Evolutionary conservation across 2,113 vertebrate species (phyloP), one percentile per base, ranked within the genome.

Genomic region (Ariopsis seemanni): DNA sequence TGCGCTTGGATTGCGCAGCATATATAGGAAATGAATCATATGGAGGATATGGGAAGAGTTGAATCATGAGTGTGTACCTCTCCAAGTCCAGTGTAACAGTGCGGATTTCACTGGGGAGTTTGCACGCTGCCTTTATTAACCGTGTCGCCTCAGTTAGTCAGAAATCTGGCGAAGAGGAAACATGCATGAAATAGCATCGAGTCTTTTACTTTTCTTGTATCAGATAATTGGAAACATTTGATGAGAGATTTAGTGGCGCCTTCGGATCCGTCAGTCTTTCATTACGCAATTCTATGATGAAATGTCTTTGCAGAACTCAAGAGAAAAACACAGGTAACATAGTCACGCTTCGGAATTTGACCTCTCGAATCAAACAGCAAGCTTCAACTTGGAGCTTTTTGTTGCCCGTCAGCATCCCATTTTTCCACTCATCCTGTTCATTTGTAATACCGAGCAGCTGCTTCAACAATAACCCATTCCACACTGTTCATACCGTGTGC

Each of bases 361-460:
- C 62, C n/a, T 57, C 42, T 30, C 27, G 17, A 53, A 20, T 86
- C 55, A 18, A 53, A 14, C 53, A 22, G 60, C 22, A 12, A 9
- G n/a, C 60, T 69, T 72, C 52, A 48, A 67, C 71, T 14, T 55
- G 34, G 48, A 81, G n/a, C 34, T 77, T 87, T 78, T 78, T 83
- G 48, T 86, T 67, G n/a, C 42, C 18, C 27, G 58, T 63, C 58
- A 87, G 58, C 25, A 48, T 65, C 30, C 71, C 69, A 52, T 34
- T n/a, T 65, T 74, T 67, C 58, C 42, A 20, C 55, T 75, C 80
- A 65, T 12, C n/a, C 27, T 77, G 55, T 83, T 83, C 58, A 87
- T 87, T 83, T 52, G 69, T 83, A 83, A 65, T 53, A 34, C 25
- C 27, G 1, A 57, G 58, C 80, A 85, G 84, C 58, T 81, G 69